Evolutionary conservation across 2,797 vertebrate species (phyloP).

Genomic region (Periparus ater): DNA sequence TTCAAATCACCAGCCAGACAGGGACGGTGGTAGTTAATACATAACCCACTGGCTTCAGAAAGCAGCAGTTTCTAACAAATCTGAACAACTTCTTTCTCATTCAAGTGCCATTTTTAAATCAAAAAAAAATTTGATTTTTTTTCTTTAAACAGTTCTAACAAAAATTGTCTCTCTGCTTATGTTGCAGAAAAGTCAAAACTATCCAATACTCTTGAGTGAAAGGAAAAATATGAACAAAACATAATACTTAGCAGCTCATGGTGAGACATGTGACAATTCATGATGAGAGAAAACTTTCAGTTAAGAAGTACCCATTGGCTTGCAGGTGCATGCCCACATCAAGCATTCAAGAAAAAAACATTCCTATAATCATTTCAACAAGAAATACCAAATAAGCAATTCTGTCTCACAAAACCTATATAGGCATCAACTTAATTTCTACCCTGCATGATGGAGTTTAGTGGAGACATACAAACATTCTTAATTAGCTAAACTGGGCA

Average conservation of each 20-base stretch:
- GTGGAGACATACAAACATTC: not conserved
- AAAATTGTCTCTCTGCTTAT: no score
- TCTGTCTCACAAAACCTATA: not conserved
- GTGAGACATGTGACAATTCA: not conserved
- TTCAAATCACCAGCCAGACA: constrained; percentile 4
- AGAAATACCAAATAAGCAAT: not conserved
- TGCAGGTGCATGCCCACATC: not conserved
- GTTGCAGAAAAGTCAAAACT: not conserved
- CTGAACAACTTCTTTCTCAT: not conserved
- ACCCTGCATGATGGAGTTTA: not conserved
- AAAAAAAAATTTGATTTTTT: no score
- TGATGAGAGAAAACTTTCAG: not conserved
- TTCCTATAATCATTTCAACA: not conserved
- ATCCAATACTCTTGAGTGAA: not conserved
- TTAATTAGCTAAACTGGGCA: not conserved
- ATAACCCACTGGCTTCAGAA: not conserved
- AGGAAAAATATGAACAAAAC: not conserved
- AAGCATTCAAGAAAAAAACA: not conserved
- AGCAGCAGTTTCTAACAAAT: not conserved
- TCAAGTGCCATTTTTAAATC: not conserved
- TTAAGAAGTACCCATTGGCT: not conserved
- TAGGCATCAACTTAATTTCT: not conserved
- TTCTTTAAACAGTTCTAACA: no score
- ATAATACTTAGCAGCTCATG: not conserved
- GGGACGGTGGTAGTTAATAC: not conserved